Evolutionary conservation across 1,140 invertebrate species (phyloP).

Genomic region (Sycophaga agraensis): DNA sequence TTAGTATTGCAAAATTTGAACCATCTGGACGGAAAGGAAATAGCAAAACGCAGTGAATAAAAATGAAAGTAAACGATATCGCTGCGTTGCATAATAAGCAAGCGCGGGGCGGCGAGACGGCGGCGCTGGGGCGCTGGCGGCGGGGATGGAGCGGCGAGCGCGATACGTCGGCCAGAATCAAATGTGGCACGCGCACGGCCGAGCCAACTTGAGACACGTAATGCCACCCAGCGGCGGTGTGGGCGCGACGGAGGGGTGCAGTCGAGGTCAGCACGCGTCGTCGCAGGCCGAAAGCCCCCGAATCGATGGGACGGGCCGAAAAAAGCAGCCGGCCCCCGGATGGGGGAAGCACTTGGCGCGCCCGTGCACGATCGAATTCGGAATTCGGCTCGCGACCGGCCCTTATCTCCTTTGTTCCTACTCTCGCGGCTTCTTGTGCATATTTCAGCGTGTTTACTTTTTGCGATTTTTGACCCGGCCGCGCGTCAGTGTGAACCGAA

Average conservation of each 20-base stretch:
- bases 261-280: background rate
- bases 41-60: too few relatives aligned
- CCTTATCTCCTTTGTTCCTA: background rate
- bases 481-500: background rate
- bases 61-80: too few relatives aligned
- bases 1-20: too few relatives aligned
- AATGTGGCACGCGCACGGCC: background rate
- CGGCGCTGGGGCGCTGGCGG: too few relatives aligned
- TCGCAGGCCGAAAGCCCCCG: background rate
- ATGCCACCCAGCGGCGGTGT: background rate
- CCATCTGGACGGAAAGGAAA: too few relatives aligned
- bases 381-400: slow-evolving; percentile 39
- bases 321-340: too few relatives aligned
- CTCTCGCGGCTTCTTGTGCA: slow-evolving; percentile 6
- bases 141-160: background rate
- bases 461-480: slow-evolving; percentile 9
- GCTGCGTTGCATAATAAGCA: too few relatives aligned
- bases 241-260: background rate
- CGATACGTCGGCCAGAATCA: too few relatives aligned
- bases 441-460: slow-evolving; percentile 19
- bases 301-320: slow-evolving; percentile 36
- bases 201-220: slow-evolving; percentile 4
- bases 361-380: slow-evolving; percentile 43
- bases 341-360: background rate
- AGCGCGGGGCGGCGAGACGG: too few relatives aligned